Evolutionary conservation across 2,797 vertebrate genomes (phyloP).

Genomic region (Yasuhikotakia modesta): DNA sequence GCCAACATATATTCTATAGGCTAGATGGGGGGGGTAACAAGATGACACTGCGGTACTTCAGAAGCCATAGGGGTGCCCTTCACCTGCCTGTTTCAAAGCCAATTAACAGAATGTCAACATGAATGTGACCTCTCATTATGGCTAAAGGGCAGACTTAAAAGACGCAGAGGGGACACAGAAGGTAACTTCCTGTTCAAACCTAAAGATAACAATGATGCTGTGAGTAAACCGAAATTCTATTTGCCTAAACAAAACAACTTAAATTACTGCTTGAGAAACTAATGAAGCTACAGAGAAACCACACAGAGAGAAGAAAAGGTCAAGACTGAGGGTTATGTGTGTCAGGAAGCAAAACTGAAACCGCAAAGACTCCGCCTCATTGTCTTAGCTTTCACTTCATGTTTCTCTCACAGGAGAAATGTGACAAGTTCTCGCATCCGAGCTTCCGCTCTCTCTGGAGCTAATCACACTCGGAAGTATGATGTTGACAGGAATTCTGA

Average conservation of each 20-base stretch:
- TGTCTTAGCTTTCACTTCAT: conserved; percentile 24
- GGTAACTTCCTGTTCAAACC: conserved; percentile 60
- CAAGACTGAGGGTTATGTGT: conserved; percentile 1
- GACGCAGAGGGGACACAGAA: conserved; percentile 52
- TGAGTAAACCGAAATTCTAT: not conserved
- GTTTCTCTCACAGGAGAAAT: conserved; percentile 28
- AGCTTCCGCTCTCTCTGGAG: conserved; percentile 18
- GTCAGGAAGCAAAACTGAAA: not conserved
- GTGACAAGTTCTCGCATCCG: conserved; percentile 41
- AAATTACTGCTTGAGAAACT: not conserved
- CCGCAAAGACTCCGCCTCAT: conserved; percentile 16
- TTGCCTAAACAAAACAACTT: not conserved
- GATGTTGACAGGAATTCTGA: conserved; percentile 40
- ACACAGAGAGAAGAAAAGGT: not conserved
- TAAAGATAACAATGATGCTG: conserved; percentile 47
- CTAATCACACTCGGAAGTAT: conserved; percentile 43
- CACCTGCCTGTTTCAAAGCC: conserved; percentile 63
- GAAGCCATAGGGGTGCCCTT: conserved; percentile 66
- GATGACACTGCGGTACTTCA: conserved; percentile 62
- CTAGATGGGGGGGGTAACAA: conserved; percentile 51
- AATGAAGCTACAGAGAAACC: not conserved
- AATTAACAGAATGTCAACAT: conserved; percentile 82
- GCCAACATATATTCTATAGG: conserved; percentile 6
- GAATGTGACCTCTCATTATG: conserved; percentile 66
- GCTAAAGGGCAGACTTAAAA: conserved; percentile 67